Percentiles rank a stretch among this genome's conserved stretches.
Evolutionary conservation across 1,140 invertebrate species (phyloP).

Genomic region (Drosophila triauraria): DNA sequence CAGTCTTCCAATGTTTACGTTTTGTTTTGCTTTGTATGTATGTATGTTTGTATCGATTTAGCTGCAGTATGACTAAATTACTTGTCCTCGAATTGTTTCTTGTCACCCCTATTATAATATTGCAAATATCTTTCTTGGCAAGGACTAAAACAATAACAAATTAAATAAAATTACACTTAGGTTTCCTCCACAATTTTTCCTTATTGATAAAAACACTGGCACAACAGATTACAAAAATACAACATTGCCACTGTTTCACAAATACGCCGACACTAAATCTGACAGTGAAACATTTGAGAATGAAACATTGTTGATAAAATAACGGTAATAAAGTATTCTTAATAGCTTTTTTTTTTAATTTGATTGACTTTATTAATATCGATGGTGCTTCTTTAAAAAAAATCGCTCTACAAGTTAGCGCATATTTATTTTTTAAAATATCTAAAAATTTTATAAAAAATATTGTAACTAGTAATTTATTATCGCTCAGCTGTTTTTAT

Average conservation of each 20-base stretch:
- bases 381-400: too few relatives aligned
- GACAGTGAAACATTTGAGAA: constrained; percentile 1
- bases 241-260: background rate
- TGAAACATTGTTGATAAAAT: background rate
- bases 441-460: background rate
- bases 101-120: background rate
- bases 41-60: background rate
- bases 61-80: background rate
- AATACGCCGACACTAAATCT: background rate
- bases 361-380: too few relatives aligned
- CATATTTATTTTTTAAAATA: too few relatives aligned
- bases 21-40: constrained; percentile 2
- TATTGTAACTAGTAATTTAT: background rate
- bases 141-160: background rate
- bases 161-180: background rate
- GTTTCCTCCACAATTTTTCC: background rate
- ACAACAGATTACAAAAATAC: constrained; percentile 13
- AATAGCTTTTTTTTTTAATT: too few relatives aligned
- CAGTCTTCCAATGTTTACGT: constrained; percentile 7
- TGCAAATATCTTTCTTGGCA: background rate
- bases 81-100: background rate
- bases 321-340: background rate
- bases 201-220: constrained; percentile 40
- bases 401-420: too few relatives aligned
- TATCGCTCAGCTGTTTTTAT: background rate